These are phyloP conservation scores for Diadegma fenestrale DNA, from an alignment of 2,888 invertebrate species.

Conservation along the genomic window DNA sequence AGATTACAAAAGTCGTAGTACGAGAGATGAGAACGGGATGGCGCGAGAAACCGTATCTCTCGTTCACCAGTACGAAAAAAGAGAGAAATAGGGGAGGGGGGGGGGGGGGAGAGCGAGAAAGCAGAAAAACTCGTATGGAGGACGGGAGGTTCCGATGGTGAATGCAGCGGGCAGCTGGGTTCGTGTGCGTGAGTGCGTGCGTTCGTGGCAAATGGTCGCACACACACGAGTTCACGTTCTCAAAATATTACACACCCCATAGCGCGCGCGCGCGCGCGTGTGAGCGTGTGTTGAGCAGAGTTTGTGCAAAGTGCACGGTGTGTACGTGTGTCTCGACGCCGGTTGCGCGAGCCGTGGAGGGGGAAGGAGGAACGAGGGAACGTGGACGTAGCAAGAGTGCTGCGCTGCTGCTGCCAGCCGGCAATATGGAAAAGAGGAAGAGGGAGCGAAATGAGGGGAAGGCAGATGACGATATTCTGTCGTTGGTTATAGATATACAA, in stretches of 20 bases:
- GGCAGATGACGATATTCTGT: constrained; percentile 59
- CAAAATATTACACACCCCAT: not conserved
- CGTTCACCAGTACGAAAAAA: constrained; percentile 3
- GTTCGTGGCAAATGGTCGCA: constrained; percentile 39
- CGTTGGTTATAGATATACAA: constrained; percentile 10
- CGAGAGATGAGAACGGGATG: constrained; percentile 38
- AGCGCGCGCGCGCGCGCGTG: not conserved
- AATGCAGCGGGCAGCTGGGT: constrained; percentile 54
- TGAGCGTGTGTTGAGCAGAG: constrained; percentile 13
- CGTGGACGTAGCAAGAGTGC: no score
- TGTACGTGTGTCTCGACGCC: constrained; percentile 50
- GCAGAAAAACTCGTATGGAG: constrained; percentile 47
- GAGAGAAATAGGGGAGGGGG: not conserved
- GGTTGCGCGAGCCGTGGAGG: constrained; percentile 33
- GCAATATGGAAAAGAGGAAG: constrained; percentile 54
- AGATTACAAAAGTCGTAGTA: constrained; percentile 7
- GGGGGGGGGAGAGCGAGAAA: constrained; percentile 35
- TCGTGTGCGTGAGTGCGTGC: constrained; percentile 50
- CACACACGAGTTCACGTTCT: not conserved
- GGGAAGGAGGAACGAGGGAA: constrained; percentile 48
- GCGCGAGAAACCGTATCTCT: constrained; percentile 46
- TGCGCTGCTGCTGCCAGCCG: no score
- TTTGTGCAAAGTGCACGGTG: constrained; percentile 41
- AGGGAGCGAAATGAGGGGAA: constrained; percentile 29
- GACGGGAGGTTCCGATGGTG: constrained; percentile 48